Conservation (phyloP, 2,797 vertebrate genomes). For the Onychomys arenicola region DNA sequence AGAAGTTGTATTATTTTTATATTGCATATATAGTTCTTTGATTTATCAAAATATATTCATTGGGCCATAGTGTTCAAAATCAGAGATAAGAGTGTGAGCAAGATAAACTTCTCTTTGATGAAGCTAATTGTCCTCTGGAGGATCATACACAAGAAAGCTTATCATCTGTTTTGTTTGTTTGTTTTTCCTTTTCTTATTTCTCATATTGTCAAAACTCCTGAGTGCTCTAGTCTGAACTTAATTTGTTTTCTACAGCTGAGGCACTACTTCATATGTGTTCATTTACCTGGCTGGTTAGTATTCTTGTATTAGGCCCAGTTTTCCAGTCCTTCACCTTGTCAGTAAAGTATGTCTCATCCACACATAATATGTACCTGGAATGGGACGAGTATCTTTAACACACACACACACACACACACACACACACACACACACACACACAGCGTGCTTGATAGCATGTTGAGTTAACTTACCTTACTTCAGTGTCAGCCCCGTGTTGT, state of each 20-base stretch:
- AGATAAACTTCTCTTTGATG: neutral
- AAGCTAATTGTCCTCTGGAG: neutral
- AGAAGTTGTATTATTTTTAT: neutral
- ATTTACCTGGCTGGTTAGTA: neutral
- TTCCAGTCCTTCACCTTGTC: neutral
- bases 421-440: neutral
- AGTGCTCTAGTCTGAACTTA: neutral
- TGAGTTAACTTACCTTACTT: slow-evolving; percentile 84
- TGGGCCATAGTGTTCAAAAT: neutral
- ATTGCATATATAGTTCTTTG: neutral
- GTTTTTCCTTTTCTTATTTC: neutral
- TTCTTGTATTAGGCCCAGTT: neutral
- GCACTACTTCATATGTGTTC: too few relatives aligned
- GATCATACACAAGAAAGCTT: neutral
- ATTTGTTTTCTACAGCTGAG: neutral
- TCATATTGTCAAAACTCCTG: neutral
- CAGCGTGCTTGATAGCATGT: neutral
- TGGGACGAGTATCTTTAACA: neutral
- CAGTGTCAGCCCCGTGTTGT: slow-evolving; percentile 85
- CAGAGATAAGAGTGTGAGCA: neutral
- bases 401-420: neutral
- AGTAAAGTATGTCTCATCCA: neutral
- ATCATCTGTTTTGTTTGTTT: neutral
- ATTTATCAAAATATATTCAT: neutral
- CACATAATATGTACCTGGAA: neutral